These are phyloP conservation scores for Sarcophaga carnaria DNA, from an alignment of 2,888 invertebrate genomes.

Conservation along the genomic window DNA sequence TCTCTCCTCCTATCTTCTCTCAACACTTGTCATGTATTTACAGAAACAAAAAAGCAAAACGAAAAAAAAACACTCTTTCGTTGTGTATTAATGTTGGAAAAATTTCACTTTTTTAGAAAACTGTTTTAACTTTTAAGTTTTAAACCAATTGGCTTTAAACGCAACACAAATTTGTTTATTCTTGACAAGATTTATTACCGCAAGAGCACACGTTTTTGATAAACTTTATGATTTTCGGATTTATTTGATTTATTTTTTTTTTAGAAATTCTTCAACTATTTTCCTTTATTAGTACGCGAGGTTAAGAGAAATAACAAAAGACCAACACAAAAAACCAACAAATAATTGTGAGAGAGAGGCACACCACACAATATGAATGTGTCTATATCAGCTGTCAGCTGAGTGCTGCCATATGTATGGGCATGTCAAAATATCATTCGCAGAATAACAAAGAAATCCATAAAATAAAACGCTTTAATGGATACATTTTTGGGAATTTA, in stretches of 20 bases:
- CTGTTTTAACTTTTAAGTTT: background rate
- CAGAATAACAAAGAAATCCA: background rate
- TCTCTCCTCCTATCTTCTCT: slow-evolving; percentile 24
- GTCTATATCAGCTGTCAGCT: slow-evolving; percentile 46
- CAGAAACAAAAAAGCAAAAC: background rate
- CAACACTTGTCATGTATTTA: slow-evolving; percentile 33
- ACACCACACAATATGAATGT: slow-evolving; percentile 4
- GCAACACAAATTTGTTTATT: slow-evolving; percentile 13
- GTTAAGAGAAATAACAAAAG: slow-evolving; percentile 51
- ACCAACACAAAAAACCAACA: slow-evolving; percentile 26
- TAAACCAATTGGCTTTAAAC: background rate
- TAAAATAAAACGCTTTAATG: background rate
- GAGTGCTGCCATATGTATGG: slow-evolving; percentile 20
- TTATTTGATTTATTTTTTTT: slow-evolving; percentile 3
- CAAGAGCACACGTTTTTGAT: background rate
- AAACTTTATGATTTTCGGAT: background rate
- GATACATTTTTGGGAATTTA: background rate
- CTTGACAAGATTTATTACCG: background rate
- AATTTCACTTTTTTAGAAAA: slow-evolving; percentile 59
- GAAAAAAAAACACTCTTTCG: slow-evolving; percentile 15
- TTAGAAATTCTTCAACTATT: slow-evolving; percentile 11
- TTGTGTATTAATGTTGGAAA: slow-evolving; percentile 44
- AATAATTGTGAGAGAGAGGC: slow-evolving; percentile 23
- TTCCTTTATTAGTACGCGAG: slow-evolving; percentile 23
- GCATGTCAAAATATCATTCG: background rate